These are phyloP conservation scores for Gallinago stenura DNA, from an alignment of 2,797 vertebrate species.

Conservation along the genomic window DNA sequence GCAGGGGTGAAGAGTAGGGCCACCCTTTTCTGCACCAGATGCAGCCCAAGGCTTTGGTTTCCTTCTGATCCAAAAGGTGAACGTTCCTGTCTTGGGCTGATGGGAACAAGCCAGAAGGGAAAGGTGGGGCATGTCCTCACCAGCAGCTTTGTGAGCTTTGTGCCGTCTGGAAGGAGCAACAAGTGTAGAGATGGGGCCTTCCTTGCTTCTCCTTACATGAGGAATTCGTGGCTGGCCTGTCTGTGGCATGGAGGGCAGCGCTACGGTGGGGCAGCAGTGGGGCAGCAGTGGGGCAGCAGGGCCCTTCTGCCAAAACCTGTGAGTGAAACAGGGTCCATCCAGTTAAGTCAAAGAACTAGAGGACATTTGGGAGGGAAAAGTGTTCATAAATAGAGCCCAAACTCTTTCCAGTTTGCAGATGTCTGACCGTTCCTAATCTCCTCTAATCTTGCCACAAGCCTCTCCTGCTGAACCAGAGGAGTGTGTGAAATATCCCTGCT, in stretches of 20 bases:
- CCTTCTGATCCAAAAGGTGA: neutral
- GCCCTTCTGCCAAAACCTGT: neutral
- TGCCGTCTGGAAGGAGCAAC: neutral
- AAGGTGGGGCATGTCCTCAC: neutral
- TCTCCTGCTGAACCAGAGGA: neutral
- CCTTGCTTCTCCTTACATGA: neutral
- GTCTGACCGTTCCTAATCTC: neutral
- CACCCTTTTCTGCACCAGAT: neutral
- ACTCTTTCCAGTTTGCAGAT: neutral
- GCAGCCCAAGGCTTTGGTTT: neutral
- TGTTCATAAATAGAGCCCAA: neutral
- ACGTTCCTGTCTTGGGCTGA: neutral
- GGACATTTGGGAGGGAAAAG: neutral
- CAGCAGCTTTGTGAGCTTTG: neutral
- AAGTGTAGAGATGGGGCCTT: neutral
- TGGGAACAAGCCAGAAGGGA: neutral
- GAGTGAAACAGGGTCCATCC: neutral
- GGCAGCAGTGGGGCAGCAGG: neutral
- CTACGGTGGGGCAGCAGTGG: neutral
- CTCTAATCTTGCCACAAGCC: constrained; percentile 26
- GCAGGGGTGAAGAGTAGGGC: neutral
- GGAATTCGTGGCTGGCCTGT: neutral
- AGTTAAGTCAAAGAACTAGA: neutral
- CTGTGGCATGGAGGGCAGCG: neutral
- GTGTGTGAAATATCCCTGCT: constrained; percentile 52